Conservation (phyloP, 2,888 invertebrate genomes). For the Coelinius sp. region DNA sequence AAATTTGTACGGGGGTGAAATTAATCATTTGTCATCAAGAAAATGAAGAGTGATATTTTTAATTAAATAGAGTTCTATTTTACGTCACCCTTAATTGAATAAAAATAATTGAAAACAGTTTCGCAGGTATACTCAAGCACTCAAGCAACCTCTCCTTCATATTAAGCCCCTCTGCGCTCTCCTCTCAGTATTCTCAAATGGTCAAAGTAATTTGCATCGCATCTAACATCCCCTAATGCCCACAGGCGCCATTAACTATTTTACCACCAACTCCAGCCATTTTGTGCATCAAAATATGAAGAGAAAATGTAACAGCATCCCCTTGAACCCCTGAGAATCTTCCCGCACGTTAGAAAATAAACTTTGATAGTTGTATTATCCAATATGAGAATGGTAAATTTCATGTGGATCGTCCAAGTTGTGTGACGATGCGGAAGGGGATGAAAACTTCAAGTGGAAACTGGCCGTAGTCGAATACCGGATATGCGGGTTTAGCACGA, state of each 20-base stretch:
- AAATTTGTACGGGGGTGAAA: no score
- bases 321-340: not conserved
- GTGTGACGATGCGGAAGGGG: not conserved
- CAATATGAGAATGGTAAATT: not conserved
- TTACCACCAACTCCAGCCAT: not conserved
- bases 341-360: not conserved
- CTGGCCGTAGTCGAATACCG: not conserved
- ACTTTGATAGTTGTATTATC: not conserved
- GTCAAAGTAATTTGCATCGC: slow-evolving; percentile 26
- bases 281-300: not conserved
- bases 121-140: slow-evolving; percentile 1
- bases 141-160: not conserved
- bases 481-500: slow-evolving; percentile 28
- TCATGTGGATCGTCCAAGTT: not conserved
- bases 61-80: no score
- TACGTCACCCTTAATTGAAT: slow-evolving; percentile 1
- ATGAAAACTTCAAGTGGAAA: slow-evolving; percentile 4
- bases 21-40: no score
- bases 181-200: slow-evolving; percentile 2
- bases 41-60: no score
- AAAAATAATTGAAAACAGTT: slow-evolving; percentile 14
- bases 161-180: slow-evolving; percentile 3
- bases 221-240: slow-evolving; percentile 1
- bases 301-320: not conserved
- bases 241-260: not conserved